Percentiles rank a stretch among this genome's conserved stretches.
phyloP scores from a whole-genome alignment of 2,797 vertebrate species.

The Dendrocincla tyrannina region DNA sequence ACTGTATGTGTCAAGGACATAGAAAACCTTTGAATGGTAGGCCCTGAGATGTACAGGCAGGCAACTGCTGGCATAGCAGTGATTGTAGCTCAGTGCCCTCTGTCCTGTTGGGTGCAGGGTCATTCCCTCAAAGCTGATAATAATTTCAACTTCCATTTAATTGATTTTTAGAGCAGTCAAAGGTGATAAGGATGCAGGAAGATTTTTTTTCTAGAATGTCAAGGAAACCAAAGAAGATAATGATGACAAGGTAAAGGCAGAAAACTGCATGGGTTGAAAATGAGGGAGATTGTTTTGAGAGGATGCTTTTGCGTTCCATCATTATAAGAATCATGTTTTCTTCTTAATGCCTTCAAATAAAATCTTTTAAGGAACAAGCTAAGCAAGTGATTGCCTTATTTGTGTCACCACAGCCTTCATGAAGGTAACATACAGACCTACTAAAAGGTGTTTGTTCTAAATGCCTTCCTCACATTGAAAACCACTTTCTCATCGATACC shows the following conservation, averaged over 20 bases:
- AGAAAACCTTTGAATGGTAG: not conserved
- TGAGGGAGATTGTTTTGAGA: not conserved
- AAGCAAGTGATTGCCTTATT: not conserved
- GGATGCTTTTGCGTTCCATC: not conserved
- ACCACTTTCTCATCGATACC: accelerated
- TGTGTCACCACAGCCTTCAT: not conserved
- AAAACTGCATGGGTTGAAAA: not conserved
- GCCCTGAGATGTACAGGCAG: not conserved
- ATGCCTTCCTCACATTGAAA: not conserved
- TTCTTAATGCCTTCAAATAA: not conserved
- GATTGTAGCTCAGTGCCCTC: not conserved
- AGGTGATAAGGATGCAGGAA: not conserved
- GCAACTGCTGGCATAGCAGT: not conserved
- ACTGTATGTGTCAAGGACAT: not conserved
- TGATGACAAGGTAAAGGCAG: not conserved
- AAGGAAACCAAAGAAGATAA: not conserved
- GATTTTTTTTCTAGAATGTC: not conserved
- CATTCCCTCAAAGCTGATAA: not conserved
- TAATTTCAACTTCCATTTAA: not conserved
- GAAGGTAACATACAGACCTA: not conserved
- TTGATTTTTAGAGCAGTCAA: not conserved
- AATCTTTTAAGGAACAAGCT: not conserved
- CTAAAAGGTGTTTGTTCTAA: not conserved
- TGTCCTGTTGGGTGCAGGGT: not conserved
- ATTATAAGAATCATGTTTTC: not conserved